Conservation (phyloP, 2,113 vertebrate genomes). For the Hemicordylus capensis region DNA sequence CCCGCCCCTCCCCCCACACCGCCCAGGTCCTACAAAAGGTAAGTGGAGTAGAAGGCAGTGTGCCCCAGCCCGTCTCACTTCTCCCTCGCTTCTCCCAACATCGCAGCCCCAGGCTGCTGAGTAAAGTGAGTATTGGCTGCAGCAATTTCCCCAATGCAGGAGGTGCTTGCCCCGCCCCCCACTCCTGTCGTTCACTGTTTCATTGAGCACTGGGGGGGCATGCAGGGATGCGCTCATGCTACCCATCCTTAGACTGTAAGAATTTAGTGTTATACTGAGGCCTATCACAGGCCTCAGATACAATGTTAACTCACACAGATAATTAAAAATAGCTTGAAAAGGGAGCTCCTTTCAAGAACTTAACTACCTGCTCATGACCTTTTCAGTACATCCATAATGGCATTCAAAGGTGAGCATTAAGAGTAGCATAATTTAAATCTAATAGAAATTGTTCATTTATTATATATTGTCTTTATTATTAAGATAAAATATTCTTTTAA, state of each 20-base stretch:
- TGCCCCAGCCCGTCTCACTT: neutral
- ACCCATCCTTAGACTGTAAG: neutral
- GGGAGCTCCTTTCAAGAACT: neutral
- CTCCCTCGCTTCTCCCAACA: neutral
- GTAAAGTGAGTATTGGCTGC: neutral
- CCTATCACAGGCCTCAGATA: neutral
- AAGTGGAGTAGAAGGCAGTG: neutral
- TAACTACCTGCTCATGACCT: neutral
- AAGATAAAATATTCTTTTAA: neutral
- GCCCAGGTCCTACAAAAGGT: neutral
- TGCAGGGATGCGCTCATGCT: neutral
- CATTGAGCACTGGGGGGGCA: neutral
- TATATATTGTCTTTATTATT: constrained; percentile 6
- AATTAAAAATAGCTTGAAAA: constrained; percentile 1
- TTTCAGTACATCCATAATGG: neutral
- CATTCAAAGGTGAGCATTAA: neutral
- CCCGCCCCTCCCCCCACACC: no score
- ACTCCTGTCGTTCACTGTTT: neutral
- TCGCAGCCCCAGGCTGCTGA: neutral
- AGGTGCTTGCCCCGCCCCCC: no score
- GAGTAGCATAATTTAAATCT: neutral
- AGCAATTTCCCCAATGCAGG: neutral
- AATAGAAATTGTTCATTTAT: neutral
- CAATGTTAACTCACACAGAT: neutral
- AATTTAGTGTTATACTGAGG: neutral